Evolutionary conservation across 1,140 invertebrate genomes (phyloP).

Genomic region (Drosophila asahinai): DNA sequence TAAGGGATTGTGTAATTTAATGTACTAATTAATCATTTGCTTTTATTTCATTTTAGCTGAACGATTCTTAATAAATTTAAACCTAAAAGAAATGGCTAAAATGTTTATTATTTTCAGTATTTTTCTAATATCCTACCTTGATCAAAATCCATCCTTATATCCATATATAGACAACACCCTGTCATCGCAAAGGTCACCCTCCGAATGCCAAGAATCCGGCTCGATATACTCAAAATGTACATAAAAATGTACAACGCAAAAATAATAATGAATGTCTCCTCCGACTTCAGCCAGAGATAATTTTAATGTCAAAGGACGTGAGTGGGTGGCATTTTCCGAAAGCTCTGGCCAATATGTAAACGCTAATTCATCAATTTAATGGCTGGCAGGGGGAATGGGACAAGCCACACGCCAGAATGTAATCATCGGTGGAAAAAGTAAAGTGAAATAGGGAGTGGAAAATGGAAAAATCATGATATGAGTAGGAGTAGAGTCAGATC

Average conservation of each 20-base stretch:
- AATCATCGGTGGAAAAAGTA: conserved; percentile 55
- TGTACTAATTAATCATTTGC: no score
- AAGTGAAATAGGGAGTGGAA: conserved; percentile 39
- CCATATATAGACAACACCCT: conserved; percentile 6
- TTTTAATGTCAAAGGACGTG: conserved; percentile 46
- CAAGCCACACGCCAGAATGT: conserved; percentile 51
- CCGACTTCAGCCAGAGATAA: conserved; percentile 22
- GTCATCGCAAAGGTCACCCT: conserved; percentile 11
- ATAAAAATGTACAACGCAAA: conserved; percentile 6
- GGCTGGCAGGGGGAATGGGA: conserved; percentile 16
- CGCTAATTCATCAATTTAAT: conserved; percentile 75
- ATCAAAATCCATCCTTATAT: not conserved
- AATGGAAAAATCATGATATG: conserved; percentile 13
- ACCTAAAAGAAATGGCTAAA: no score
- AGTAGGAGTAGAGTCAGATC: not conserved
- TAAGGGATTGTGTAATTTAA: no score
- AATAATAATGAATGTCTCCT: conserved; percentile 12
- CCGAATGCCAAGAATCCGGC: not conserved
- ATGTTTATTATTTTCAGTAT: no score
- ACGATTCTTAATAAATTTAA: no score
- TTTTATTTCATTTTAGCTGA: no score
- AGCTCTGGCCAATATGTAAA: conserved; percentile 50
- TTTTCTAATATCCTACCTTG: no score
- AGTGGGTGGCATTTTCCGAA: conserved; percentile 4
- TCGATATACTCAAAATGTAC: conserved; percentile 18